Evolutionary conservation across 1,140 invertebrate species (phyloP).

Genomic region (Aphis craccivora): DNA sequence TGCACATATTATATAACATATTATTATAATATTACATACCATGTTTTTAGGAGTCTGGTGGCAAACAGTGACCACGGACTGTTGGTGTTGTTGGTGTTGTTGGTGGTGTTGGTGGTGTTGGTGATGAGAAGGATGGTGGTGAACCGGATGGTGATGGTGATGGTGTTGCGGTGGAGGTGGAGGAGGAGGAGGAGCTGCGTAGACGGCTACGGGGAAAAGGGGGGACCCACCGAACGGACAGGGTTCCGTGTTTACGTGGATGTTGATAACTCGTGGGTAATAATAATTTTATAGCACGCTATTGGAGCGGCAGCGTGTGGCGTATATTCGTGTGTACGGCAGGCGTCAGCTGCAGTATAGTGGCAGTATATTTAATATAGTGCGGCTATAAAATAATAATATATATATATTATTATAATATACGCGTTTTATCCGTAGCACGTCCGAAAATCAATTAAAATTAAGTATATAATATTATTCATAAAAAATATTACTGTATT

Average conservation of each 20-base stretch:
- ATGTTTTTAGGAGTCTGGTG: conserved; percentile 44
- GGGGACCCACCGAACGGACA: conserved; percentile 53
- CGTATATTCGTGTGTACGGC: not conserved
- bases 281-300: not conserved
- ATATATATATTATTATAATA: not conserved
- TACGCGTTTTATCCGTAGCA: not conserved
- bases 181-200: conserved; percentile 23
- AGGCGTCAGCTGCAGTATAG: no score
- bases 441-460: not conserved
- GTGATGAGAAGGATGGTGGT: conserved; percentile 14
- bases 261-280: conserved; percentile 3
- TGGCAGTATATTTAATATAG: not conserved
- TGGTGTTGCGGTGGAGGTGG: not conserved
- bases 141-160: conserved; percentile 8
- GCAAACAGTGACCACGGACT: conserved; percentile 25
- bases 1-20: not conserved
- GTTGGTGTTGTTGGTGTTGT: conserved; percentile 19
- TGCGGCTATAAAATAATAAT: not conserved
- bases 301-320: not conserved
- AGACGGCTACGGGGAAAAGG: conserved; percentile 57
- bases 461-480: not conserved
- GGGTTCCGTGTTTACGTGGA: conserved; percentile 56
- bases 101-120: conserved; percentile 30
- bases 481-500: not conserved
- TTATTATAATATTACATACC: not conserved